A percentile compares a stretch with the other conserved stretches of the same genome.
Conservation (phyloP, 2,113 vertebrate species). For the Gopherus evgoodei region DNA sequence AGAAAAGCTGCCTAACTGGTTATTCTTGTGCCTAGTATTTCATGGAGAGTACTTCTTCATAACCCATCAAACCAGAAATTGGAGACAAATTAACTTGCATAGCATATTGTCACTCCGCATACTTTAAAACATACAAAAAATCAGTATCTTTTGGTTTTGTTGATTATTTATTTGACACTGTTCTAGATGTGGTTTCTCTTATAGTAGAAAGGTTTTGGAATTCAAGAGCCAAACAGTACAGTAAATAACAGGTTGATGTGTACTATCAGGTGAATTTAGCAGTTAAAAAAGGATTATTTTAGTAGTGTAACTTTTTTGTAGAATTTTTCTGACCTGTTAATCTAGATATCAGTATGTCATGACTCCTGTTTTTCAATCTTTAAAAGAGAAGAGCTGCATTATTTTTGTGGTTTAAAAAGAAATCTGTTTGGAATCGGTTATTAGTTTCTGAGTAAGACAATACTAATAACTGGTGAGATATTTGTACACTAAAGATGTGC, state of each 20-base stretch:
- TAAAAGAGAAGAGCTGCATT: constrained; percentile 40
- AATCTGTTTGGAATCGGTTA: constrained; percentile 28
- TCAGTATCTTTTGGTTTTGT: constrained; percentile 40
- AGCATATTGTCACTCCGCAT: constrained; percentile 72
- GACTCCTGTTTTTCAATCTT: constrained; percentile 41
- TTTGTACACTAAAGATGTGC: constrained; percentile 35
- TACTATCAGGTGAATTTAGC: constrained; percentile 63
- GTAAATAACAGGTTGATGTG: constrained; percentile 37
- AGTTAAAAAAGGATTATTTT: constrained; percentile 68
- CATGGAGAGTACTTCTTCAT: constrained; percentile 69
- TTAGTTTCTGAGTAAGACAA: constrained; percentile 56
- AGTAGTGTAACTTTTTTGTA: constrained; percentile 43
- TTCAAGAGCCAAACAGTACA: constrained; percentile 56
- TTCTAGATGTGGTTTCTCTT: constrained; percentile 48
- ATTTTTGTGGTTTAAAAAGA: constrained; percentile 38
- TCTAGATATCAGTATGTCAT: constrained; percentile 28
- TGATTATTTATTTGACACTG: constrained; percentile 77
- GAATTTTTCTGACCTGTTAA: constrained; percentile 40
- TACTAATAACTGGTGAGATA: constrained; percentile 36
- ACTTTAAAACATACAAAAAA: constrained; percentile 53
- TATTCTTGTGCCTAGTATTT: constrained; percentile 76
- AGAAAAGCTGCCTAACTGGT: constrained; percentile 73
- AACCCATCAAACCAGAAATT: constrained; percentile 62
- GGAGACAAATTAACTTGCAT: constrained; percentile 67
- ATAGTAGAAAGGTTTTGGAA: constrained; percentile 13